phyloP scores from a whole-genome alignment of 2,888 invertebrate species.

The Heliconius cydno region DNA sequence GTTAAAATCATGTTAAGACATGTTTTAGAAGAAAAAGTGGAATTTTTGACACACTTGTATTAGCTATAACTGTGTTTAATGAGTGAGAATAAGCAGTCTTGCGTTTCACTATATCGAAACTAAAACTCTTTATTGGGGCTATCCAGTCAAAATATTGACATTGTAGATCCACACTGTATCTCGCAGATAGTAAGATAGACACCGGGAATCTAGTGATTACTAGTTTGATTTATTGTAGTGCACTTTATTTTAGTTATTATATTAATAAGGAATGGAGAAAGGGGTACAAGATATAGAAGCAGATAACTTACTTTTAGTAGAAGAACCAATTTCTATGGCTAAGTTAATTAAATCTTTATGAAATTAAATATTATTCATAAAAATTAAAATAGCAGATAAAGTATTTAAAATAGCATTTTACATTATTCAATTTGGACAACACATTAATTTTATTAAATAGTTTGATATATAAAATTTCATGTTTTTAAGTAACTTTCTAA shows the following conservation, averaged over 20 bases:
- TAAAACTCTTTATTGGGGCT: not conserved
- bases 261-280: not conserved
- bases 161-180: not conserved
- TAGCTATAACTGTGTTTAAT: not conserved
- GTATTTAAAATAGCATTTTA: not conserved
- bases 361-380: too few species aligned
- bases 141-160: not conserved
- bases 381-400: not conserved
- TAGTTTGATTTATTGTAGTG: not conserved
- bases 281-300: not conserved
- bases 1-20: constrained; percentile 32
- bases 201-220: not conserved
- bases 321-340: too few species aligned
- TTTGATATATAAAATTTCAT: not conserved
- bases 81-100: not conserved
- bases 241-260: not conserved
- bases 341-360: too few species aligned
- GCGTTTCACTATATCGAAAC: too few species aligned
- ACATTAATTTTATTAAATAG: not conserved
- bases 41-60: not conserved
- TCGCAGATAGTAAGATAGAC: not conserved
- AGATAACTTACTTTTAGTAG: too few species aligned
- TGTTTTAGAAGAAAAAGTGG: constrained; percentile 26
- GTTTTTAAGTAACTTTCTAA: not conserved
- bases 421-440: not conserved